These are phyloP conservation scores for Torymus texanus DNA, from an alignment of 2,888 invertebrate species.

Conservation along the genomic window DNA sequence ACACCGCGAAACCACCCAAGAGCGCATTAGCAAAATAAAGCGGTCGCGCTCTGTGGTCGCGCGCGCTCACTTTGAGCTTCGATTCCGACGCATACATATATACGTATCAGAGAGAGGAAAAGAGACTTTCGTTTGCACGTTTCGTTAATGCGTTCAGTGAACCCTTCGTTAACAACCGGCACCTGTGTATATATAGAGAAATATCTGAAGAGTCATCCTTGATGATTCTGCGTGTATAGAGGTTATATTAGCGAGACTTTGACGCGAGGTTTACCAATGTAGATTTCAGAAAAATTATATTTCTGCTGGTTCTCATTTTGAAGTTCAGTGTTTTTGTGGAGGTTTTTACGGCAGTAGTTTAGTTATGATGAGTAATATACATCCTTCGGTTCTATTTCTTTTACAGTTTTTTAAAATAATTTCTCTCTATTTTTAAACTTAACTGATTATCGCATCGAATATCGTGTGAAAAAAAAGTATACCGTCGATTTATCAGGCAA, in stretches of 20 bases:
- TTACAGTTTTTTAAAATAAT: too few species aligned
- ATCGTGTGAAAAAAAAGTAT: too few species aligned
- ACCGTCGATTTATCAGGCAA: too few species aligned
- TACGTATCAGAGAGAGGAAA: not conserved
- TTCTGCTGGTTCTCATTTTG: too few species aligned
- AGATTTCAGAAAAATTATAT: too few species aligned
- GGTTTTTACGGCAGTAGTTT: too few species aligned
- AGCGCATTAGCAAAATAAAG: constrained; percentile 52
- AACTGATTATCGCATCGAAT: too few species aligned
- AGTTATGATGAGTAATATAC: too few species aligned
- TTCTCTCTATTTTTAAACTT: too few species aligned
- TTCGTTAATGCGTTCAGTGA: constrained; percentile 52
- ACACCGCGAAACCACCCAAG: constrained; percentile 21
- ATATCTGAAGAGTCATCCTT: constrained; percentile 10
- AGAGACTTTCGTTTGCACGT: constrained; percentile 41
- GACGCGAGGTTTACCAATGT: too few species aligned
- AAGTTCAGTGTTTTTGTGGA: too few species aligned
- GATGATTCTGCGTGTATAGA: not conserved
- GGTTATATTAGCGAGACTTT: not conserved
- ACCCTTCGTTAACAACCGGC: constrained; percentile 15
- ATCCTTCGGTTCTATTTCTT: too few species aligned
- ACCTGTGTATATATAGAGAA: not conserved
- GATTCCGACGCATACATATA: constrained; percentile 29
- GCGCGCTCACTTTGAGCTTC: constrained; percentile 53
- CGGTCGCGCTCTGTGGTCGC: constrained; percentile 45